phyloP scores from a whole-genome alignment of 2,797 vertebrate species.

The Kryptopterus vitreolus region DNA sequence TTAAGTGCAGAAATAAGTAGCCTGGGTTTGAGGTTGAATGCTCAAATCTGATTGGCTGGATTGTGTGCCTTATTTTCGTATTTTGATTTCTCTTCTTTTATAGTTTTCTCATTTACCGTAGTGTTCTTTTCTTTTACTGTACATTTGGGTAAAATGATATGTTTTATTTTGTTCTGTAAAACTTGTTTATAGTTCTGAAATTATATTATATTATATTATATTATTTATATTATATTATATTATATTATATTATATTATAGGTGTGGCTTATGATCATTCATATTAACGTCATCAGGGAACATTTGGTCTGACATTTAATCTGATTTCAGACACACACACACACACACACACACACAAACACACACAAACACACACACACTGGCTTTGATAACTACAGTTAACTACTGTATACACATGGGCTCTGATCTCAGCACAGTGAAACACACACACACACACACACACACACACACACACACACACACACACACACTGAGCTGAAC shows the following conservation, averaged over 20 bases:
- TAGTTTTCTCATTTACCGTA: too few species aligned
- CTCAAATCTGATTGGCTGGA: not conserved
- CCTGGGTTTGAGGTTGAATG: not conserved
- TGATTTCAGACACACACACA: not conserved
- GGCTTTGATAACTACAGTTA: too few species aligned
- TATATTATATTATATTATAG: not conserved
- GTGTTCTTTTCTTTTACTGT: not conserved
- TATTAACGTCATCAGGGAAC: too few species aligned
- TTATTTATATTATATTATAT: not conserved
- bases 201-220: not conserved
- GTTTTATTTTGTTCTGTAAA: not conserved
- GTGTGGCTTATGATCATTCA: too few species aligned
- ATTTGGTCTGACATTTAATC: too few species aligned
- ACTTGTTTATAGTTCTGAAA: too few species aligned
- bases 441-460: not conserved
- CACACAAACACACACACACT: not conserved
- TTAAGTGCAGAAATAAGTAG: not conserved
- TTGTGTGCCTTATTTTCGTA: not conserved
- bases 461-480: not conserved
- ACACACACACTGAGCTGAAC: not conserved
- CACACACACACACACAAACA: not conserved
- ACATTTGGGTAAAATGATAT: too few species aligned
- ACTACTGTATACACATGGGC: not conserved
- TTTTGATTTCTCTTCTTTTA: too few species aligned
- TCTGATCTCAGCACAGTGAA: not conserved